Conservation (phyloP, 37 sponge, comb jelly and placozoan genomes). For the Diacarnus erythraeanus region DNA sequence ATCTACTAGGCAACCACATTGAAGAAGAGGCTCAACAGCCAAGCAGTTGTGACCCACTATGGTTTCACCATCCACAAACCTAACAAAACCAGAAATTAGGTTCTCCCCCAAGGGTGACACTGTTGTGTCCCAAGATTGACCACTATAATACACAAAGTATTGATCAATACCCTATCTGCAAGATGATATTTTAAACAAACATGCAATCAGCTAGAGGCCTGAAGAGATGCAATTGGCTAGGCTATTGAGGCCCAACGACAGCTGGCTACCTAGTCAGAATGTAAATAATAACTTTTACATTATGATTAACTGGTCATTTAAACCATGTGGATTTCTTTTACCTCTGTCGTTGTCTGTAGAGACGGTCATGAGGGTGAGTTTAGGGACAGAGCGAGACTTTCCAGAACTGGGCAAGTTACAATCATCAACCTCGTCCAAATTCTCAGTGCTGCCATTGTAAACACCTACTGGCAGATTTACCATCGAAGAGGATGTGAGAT, state of each 20-base stretch:
- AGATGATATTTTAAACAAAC: background rate
- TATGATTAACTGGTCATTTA: no score
- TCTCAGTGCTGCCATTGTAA: conserved; percentile 27
- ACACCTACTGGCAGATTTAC: conserved; percentile 43
- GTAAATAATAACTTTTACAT: no score
- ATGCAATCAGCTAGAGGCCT: background rate
- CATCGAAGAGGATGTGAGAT: conserved; percentile 49
- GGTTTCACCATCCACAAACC: no score
- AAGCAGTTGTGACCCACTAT: no score
- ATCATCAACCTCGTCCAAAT: conserved; percentile 43
- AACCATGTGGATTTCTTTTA: no score
- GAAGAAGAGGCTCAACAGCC: no score
- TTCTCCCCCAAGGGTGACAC: background rate
- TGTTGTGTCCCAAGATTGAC: no score
- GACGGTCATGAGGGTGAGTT: conserved; percentile 50
- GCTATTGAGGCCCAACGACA: no score
- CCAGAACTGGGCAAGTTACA: conserved; percentile 27
- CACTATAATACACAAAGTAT: background rate
- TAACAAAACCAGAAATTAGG: background rate
- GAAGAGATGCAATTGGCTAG: no score
- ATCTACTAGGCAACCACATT: no score
- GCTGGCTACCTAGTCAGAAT: no score
- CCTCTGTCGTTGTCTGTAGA: conserved; percentile 23
- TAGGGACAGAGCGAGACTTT: conserved; percentile 68
- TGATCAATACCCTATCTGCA: background rate